Percentiles rank a stretch among this genome's conserved stretches.
phyloP scores from a whole-genome alignment of 2,113 vertebrate species.

The Poicephalus meyeri region DNA sequence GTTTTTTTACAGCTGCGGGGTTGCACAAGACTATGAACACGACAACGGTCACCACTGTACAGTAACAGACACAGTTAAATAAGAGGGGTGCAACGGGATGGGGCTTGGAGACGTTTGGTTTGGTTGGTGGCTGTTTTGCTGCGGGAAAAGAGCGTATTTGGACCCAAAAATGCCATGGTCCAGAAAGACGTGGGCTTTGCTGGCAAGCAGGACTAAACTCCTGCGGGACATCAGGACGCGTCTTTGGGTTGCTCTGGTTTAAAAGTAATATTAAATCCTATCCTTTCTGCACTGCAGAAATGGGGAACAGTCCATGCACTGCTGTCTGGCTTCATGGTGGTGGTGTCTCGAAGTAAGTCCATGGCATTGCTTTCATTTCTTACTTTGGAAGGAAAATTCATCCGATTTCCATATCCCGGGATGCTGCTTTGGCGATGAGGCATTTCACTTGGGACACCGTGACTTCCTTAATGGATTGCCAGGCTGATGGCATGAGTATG shows the following conservation, averaged over 20 bases:
- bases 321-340: neutral
- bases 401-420: neutral
- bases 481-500: neutral
- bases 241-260: neutral
- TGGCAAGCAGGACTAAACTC: neutral
- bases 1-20: slow-evolving; percentile 42
- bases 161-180: rapidly evolving
- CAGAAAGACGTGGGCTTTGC: rapidly evolving
- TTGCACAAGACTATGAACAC: slow-evolving; percentile 74
- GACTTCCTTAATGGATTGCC: neutral
- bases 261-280: neutral
- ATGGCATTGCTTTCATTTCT: neutral
- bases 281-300: slow-evolving; percentile 8
- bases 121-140: neutral
- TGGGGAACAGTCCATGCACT: neutral
- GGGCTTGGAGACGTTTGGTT: too few relatives aligned
- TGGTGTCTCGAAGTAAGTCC: neutral
- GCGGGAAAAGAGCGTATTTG: neutral
- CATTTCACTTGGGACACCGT: neutral
- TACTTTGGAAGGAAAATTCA: neutral
- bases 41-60: slow-evolving; percentile 71
- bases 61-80: slow-evolving; percentile 76
- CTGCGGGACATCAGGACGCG: neutral
- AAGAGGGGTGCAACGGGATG: slow-evolving; percentile 33
- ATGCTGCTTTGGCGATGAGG: neutral